These are phyloP conservation scores for Cyphomyrmex costatus DNA, from an alignment of 1,140 invertebrate genomes.

Conservation along the genomic window DNA sequence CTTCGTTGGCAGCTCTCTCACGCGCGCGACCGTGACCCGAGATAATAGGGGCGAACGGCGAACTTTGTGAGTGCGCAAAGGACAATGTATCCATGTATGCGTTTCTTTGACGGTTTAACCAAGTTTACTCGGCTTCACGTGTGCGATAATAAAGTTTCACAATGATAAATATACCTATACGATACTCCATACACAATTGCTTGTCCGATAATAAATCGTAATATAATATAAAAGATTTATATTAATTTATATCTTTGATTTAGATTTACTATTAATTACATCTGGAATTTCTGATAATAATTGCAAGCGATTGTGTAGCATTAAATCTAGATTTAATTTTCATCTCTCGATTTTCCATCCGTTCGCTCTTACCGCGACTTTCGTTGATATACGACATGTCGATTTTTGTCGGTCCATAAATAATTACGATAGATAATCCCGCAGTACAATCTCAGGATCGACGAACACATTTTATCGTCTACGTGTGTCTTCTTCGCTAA, in stretches of 20 bases:
- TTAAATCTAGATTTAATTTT: slow-evolving; percentile 23
- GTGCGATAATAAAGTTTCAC: not conserved
- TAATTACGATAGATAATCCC: slow-evolving; percentile 60
- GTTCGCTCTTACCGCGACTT: not conserved
- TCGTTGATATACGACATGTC: slow-evolving; percentile 48
- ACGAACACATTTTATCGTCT: slow-evolving; percentile 57
- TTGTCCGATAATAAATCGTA: slow-evolving; percentile 3
- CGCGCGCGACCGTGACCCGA: slow-evolving; percentile 46
- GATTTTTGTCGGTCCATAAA: slow-evolving; percentile 60
- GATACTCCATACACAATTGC: not conserved
- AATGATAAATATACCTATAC: not conserved
- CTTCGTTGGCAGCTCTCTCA: not conserved
- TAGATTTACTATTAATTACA: slow-evolving; percentile 10
- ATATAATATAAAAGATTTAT: not conserved
- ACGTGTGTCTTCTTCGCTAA: slow-evolving; percentile 57
- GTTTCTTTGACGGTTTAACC: not conserved
- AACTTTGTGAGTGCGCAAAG: slow-evolving; percentile 14
- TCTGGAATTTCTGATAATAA: not conserved
- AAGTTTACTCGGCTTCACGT: not conserved
- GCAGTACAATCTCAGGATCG: slow-evolving; percentile 57
- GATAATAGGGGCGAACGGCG: slow-evolving; percentile 27
- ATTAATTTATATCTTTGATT: not conserved
- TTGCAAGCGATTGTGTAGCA: not conserved
- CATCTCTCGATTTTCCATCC: slow-evolving; percentile 4
- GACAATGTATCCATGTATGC: not conserved